A percentile compares a stretch with the other conserved stretches of the same genome.
phyloP scores from a whole-genome alignment of 2,113 vertebrate species.

The Cebidichthys violaceus region DNA sequence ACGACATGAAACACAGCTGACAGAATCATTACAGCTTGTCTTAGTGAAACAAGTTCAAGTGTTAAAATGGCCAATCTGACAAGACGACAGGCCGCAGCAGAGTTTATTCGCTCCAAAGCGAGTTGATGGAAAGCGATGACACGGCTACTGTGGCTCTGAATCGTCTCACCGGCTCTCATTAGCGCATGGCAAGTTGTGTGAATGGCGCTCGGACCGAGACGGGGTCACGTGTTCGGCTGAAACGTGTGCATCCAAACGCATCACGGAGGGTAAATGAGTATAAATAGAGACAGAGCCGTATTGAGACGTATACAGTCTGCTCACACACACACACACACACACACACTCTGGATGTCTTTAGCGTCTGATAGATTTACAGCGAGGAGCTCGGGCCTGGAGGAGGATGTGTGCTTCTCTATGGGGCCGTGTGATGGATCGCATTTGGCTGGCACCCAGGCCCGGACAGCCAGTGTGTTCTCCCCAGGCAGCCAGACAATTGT shows the following conservation, averaged over 20 bases:
- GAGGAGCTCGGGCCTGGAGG: constrained; percentile 10
- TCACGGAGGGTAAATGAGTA: neutral
- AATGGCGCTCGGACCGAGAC: neutral
- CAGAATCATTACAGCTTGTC: too few relatives aligned
- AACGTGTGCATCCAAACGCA: neutral
- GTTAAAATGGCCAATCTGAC: too few relatives aligned
- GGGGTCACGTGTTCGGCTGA: neutral
- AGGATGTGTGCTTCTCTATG: constrained; percentile 33
- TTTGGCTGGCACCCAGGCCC: constrained; percentile 52
- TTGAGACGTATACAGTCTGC: neutral
- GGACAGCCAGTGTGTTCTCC: constrained; percentile 38
- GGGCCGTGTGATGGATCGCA: constrained; percentile 53
- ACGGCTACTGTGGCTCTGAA: neutral
- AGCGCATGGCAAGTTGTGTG: too few relatives aligned
- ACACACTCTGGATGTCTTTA: constrained; percentile 40
- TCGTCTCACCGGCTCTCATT: neutral
- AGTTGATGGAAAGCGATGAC: too few relatives aligned
- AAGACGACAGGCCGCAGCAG: too few relatives aligned
- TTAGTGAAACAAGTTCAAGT: too few relatives aligned
- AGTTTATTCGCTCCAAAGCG: too few relatives aligned
- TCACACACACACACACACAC: constrained; percentile 10
- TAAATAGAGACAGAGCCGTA: neutral
- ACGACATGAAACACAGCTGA: too few relatives aligned
- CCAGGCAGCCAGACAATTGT: constrained; percentile 49
- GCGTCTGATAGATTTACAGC: constrained; percentile 35